Base-by-base conservation (phyloP, 2,888 invertebrate species). In the Brenthis daphne region DNA sequence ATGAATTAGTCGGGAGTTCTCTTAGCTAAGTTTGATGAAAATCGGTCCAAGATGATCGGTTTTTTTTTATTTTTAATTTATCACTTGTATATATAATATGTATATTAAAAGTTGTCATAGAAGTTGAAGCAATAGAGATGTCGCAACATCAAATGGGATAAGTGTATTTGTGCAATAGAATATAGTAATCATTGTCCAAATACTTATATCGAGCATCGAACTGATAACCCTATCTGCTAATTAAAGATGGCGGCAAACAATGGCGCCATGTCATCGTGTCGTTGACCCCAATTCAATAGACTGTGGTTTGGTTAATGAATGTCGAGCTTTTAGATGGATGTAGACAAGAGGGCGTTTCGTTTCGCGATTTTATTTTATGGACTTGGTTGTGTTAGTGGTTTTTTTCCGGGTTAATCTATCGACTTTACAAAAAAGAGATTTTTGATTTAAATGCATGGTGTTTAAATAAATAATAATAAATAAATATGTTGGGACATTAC, bases 211-310 rank as follows among this genome's bases (percentile, higher is more conserved):
- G 72, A 67, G 29, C 73, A 64, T 69, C 72, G 70, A 67, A 67
- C 74, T 55, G 67, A 70, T 67, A 70, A 70, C 68, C 73, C 66
- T 51, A 65, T 65, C 74, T 69, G 56, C 68, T 65, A 67, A 68
- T 70, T 69, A 69, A 70, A 69, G 50, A 73, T 71, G 72, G 69
- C 70, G 71, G 43, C 60, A 69, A 67, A 73, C 74, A 73, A 73
- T 75, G 69, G 72, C 43, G 56, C 47, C 67, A 56, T 64, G 74
- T 69, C 69, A 69, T 11, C 65, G 65, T 67, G 68, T 64, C 68
- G 61, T 55, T 63, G 73, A 72, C 58, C 67, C 55, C 6, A 16
- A 12, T 24, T 43, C 57, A 53, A 54, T 66, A 43, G 16, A 16
- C 16, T 16, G 51, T n/a, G 33, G 20, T n/a, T 63, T 63, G 53